These are phyloP conservation scores for Schlechtendalia chinensis DNA, from an alignment of 1,140 invertebrate genomes.

Conservation along the genomic window DNA sequence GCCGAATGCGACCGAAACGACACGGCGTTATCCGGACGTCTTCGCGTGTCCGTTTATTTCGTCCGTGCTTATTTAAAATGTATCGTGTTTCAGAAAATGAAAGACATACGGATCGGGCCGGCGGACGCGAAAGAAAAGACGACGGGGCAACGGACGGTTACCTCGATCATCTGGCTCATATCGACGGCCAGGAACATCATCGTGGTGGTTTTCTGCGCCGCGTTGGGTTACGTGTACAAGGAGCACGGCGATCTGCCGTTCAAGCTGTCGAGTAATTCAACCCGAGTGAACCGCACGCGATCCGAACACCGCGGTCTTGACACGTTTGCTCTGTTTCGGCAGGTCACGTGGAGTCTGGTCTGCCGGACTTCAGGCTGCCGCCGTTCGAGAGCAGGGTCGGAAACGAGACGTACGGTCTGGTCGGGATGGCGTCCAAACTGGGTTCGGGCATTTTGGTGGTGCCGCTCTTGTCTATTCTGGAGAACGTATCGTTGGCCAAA, in stretches of 20 bases:
- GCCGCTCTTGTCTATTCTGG: constrained; percentile 74
- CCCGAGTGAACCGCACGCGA: too few relatives aligned
- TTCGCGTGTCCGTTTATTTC: too few relatives aligned
- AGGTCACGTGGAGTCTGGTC: constrained; percentile 68
- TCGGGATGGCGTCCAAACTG: constrained; percentile 67
- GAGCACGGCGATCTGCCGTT: constrained; percentile 66
- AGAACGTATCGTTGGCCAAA: constrained; percentile 79
- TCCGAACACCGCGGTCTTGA: too few relatives aligned
- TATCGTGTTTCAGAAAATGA: constrained; percentile 66
- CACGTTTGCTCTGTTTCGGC: too few relatives aligned
- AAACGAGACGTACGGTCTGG: constrained; percentile 68
- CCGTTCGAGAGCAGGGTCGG: constrained; percentile 64
- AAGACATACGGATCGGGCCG: constrained; percentile 64
- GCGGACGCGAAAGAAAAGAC: constrained; percentile 58
- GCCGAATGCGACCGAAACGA: too few relatives aligned
- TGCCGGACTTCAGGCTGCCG: constrained; percentile 65
- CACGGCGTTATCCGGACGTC: too few relatives aligned
- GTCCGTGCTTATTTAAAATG: too few relatives aligned
- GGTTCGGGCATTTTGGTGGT: constrained; percentile 76
- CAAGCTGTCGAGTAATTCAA: constrained; percentile 63
- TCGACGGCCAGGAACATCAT: constrained; percentile 77
- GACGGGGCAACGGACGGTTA: constrained; percentile 57
- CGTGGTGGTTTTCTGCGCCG: constrained; percentile 69
- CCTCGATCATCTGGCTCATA: constrained; percentile 68
- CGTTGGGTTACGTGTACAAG: constrained; percentile 65